Evolutionary conservation across 2,888 invertebrate species (phyloP).

Genomic region (Mimas tiliae): DNA sequence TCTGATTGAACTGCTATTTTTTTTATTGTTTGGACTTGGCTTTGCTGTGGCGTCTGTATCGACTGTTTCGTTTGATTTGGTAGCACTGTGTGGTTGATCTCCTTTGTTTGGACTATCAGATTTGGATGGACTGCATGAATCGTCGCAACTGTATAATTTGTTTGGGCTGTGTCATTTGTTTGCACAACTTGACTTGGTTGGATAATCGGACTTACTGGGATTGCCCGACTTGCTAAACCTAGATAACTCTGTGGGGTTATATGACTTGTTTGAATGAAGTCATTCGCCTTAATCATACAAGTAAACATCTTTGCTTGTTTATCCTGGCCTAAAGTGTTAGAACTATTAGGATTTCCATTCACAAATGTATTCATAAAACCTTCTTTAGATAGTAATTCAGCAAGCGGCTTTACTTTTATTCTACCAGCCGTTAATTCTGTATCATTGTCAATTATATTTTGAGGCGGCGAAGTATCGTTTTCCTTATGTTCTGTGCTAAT

Average conservation of each 20-base stretch:
- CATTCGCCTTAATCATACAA: not conserved
- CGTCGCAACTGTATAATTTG: not conserved
- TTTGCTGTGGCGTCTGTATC: not conserved
- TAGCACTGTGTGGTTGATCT: not conserved
- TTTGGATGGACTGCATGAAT: not conserved
- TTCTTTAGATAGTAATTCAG: slow-evolving; percentile 67
- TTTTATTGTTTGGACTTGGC: slow-evolving; percentile 4
- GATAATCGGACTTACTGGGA: not conserved
- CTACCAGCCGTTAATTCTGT: slow-evolving; percentile 35
- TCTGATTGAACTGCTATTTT: not conserved
- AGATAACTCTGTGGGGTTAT: not conserved
- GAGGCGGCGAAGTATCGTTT: not conserved
- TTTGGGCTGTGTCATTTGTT: not conserved
- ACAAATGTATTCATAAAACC: slow-evolving; percentile 42
- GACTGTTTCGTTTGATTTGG: not conserved
- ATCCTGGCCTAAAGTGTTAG: not conserved
- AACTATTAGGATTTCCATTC: slow-evolving; percentile 33
- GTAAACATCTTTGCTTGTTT: not conserved
- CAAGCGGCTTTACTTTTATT: slow-evolving; percentile 73
- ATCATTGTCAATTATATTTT: not conserved
- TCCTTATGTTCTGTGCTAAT: not conserved
- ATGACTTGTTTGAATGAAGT: not conserved
- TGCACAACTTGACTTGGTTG: not conserved
- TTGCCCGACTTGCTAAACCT: not conserved
- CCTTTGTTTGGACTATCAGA: not conserved